Base-by-base conservation (phyloP, 2,888 invertebrate species). In the Melipona bicolor region DNA sequence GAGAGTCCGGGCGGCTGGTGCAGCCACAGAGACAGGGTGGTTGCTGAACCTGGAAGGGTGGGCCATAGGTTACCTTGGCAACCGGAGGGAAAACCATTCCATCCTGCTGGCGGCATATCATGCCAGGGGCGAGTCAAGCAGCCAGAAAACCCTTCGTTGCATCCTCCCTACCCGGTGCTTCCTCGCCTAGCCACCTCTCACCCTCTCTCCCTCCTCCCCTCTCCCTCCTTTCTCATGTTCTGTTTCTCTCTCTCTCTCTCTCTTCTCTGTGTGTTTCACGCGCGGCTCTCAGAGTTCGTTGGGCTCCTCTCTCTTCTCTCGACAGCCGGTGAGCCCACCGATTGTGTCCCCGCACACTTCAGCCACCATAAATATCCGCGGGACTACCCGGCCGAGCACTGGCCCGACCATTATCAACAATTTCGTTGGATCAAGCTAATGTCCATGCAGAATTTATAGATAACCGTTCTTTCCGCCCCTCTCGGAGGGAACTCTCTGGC, bases 91-190 rank as follows among this genome's bases (percentile, higher is more conserved):
- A 92, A 91, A 92, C 93, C 93, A 93, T 94, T 94, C 91, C 91
- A 93, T 94, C 93, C 94, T 93, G 94, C 92, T 92, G 93, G 90
- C 93, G 94, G 92, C 93, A 92, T 91, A 93, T 92, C 93, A 90
- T 86, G 89, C 88, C 82, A 87, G 90, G 88, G 87, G 88, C 88
- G 87, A 89, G 88, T 88, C 88, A 84, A 90, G 85, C 87, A 84
- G 81, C 88, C 77, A 81, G 87, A 87, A 85, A 87, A 87, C 91
- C 90, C 92, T 92, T 88, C 89, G 88, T 76, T 90, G 88, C 91
- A 90, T 88, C 85, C 88, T 80, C 87, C 83, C 56, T 73, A 15
- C 0, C 59, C 21, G 17, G 6, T 27, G 27, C 24, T 6, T 21
- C 21, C 52, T 49, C 24, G n/a, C 21, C 52, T 17, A 24, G 61